phyloP scores from a whole-genome alignment of 92 coral and sea anemone species.

The Zoanthus sociatus region DNA sequence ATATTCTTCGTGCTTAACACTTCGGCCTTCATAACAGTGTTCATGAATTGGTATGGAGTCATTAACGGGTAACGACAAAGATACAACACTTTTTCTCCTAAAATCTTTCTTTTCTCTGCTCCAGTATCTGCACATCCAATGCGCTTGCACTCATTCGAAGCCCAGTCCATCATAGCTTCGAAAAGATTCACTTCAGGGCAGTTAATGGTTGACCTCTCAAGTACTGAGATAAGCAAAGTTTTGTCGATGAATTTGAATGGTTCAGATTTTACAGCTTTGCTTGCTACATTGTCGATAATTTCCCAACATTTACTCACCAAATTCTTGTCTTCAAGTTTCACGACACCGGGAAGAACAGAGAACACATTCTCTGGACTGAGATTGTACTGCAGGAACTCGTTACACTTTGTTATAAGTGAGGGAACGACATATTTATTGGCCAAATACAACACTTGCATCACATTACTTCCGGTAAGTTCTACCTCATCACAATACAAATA shows the following conservation, averaged over 20 bases:
- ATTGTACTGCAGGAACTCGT: constrained; percentile 2
- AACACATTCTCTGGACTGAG: constrained; percentile 3
- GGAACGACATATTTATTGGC: constrained; percentile 11
- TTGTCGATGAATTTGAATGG: neutral
- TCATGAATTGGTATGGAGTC: neutral
- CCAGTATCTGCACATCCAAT: constrained; percentile 2
- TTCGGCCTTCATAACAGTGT: constrained; percentile 1
- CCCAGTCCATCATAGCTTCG: neutral
- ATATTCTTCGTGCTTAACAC: neutral
- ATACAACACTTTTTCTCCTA: constrained; percentile 5
- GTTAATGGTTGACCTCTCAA: no score
- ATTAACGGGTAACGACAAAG: constrained; percentile 12
- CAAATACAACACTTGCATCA: no score
- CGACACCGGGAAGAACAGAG: no score
- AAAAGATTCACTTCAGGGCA: no score
- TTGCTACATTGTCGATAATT: neutral
- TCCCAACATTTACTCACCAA: neutral
- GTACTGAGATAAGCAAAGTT: neutral
- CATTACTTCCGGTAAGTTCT: no score
- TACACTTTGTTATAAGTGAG: constrained; percentile 12
- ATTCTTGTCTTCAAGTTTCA: neutral
- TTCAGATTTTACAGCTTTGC: neutral
- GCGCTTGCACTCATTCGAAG: neutral
- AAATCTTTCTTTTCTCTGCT: constrained; percentile 4
- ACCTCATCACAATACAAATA: no score